Base-by-base conservation (phyloP, 2,113 vertebrate species). In the Lynx canadensis region DNA sequence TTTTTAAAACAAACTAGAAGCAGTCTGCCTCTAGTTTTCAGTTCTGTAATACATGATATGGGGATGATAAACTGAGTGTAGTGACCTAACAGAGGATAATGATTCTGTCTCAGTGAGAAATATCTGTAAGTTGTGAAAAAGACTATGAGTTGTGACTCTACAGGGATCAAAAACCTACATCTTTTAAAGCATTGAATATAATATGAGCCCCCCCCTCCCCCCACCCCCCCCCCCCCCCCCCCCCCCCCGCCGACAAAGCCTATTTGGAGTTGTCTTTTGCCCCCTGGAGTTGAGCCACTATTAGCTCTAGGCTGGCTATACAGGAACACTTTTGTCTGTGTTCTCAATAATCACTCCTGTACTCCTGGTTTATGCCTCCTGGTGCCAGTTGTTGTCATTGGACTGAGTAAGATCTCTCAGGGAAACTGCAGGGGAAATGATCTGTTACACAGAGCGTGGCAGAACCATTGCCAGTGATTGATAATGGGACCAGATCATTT, bases 401-500 rank as follows among this genome's bases (percentile, higher is more conserved):
- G 63, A 29, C 85, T 90, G 80, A 89, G 76, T 71, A 65, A 88
- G 66, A 86, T 19, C 69, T 78, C 66, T 96, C 84, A 23, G 94
- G 52, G 57, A 94, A 90, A 38, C 81, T 97, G 91, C 94, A 87
- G 88, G 96, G 94, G 66, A 86, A 89, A 85, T 33, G 83, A 76
- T 95, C 88, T 66, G 18, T 88, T 82, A 69, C 78, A 13, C 19
- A 27, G 81, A 31, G 16, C 76, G 91, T 89, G 69, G 50, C 82
- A 91, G 89, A 16, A 68, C 25, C 36, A 1, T 55, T 38, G 41
- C 78, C 29, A 29, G 73, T 7, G 68, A 57, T 19, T 94, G 89
- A 89, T 86, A 89, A 98, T 97, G 98, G 76, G 65, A 97, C 57
- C 73, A 27, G 1, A 71, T 94, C 29, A 83, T 89, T 81, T 80